Evolutionary conservation across 2,888 invertebrate genomes (phyloP), one percentile per base, ranked within the genome.

Genomic region (Pristionchus japonicus): DNA sequence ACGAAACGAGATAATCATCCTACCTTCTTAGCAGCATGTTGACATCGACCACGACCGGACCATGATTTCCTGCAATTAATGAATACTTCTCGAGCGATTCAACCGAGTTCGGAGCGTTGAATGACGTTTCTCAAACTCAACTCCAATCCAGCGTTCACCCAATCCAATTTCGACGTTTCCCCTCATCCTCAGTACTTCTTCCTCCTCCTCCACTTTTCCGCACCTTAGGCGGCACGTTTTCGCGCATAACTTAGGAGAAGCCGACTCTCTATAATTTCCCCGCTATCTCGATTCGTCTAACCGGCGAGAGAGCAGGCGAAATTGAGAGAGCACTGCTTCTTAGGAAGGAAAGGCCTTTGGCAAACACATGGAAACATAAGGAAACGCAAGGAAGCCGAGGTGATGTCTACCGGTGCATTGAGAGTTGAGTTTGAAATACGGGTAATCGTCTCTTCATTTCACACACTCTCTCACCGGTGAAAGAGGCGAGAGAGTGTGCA

Each of bases 11-110:
- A 31, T 11, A 23, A 40, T 11, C 7, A 40, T 43, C 77, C 9
- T 7, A 92, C 92, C 92, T 93, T 82, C 93, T 85, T 61, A 93
- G 91, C n/a, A 94, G 89, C 93, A 94, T 94, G 89, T 94, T 93
- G 17, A 94, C 94, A 49, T 88, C 74, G n/a, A 94, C 94, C 23
- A 93, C 89, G 1, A 94, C 94, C 17, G 93, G 92, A 0, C 93
- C 93, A 86, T 94, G 93, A 57, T 89, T 92, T 2, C 92, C 91
- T 91, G 64, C 23, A 77, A 84, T 80, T 47, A 20, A 67, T 31
- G n/a, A n/a, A n/a, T n/a, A n/a, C n/a, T n/a, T n/a, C n/a, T n/a
- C n/a, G n/a, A n/a, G n/a, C n/a, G n/a, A n/a, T n/a, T n/a, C n/a
- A n/a, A n/a, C n/a, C n/a, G n/a, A n/a, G n/a, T n/a, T n/a, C n/a